Base-by-base conservation (phyloP, 2,797 vertebrate species). In the Echiichthys vipera region DNA sequence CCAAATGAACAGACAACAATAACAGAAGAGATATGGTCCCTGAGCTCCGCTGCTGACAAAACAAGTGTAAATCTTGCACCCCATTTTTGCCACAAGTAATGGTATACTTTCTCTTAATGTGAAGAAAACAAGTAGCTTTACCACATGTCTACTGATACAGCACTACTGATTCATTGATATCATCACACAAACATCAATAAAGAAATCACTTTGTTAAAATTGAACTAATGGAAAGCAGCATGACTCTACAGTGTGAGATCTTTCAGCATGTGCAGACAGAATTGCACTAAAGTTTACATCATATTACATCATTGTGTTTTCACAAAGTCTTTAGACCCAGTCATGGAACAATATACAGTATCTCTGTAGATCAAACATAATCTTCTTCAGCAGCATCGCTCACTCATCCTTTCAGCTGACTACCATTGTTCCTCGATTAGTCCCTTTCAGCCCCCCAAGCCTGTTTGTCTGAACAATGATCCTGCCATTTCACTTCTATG, bases 341-440 rank as follows among this genome's bases (percentile, higher is more conserved):
- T n/a, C n/a, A n/a, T n/a, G n/a, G n/a, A n/a, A 36, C 66, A 73
- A 84, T 64, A 65, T 65, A 64, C 29, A 43, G 25, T 71, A 61
- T 61, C 65, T 67, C 34, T 57, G 14, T 14, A 58, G 59, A 71
- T 85, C 58, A 32, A 32, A 54, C 29, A 65, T 65, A 27, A 73
- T 81, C 63, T 53, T 45, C 50, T 51, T 49, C 66, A 61, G 58
- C 53, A 30, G 65, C 63, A 18, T 18, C 3, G n/a, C 70, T 77
- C 72, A 45, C 40, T 79, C 67, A 43, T 71, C 65, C 71, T 84
- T 80, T 83, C 57, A 72, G 68, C 54, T 45, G 49, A 50, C 65
- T 37, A n/a, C 73, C 56, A 78, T 85, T 88, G 87, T 88, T 79
- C 65, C 64, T 63, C n/a, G 29, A 79, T 87, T 70, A 68, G 64